Evolutionary conservation across 2,797 vertebrate genomes (phyloP).

Genomic region (Craterocephalus amniculus): DNA sequence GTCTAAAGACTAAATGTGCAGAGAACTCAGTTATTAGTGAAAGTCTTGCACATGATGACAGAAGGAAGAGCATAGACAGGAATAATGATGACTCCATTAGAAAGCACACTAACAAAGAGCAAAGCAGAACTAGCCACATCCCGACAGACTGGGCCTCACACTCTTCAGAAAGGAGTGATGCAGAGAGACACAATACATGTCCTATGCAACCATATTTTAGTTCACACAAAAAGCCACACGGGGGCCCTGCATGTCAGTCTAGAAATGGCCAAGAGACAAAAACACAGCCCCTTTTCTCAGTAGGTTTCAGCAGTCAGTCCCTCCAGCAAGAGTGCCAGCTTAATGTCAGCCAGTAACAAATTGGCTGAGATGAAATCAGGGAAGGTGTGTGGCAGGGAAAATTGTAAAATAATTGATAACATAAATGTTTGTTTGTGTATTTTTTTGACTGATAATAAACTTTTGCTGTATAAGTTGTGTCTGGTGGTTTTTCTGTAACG

Average conservation of each 20-base stretch:
- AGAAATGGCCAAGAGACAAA: slow-evolving; percentile 8
- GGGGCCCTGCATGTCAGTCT: slow-evolving; percentile 9
- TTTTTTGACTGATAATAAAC: background rate
- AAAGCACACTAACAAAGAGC: slow-evolving; percentile 8
- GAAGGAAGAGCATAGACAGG: slow-evolving; percentile 4
- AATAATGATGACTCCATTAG: background rate
- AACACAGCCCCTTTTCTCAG: slow-evolving; percentile 15
- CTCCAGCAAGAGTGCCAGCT: slow-evolving; percentile 32
- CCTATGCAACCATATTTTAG: background rate
- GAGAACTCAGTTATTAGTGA: slow-evolving; percentile 16
- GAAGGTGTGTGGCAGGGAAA: background rate
- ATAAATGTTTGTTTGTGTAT: background rate
- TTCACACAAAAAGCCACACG: slow-evolving; percentile 5
- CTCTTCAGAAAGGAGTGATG: background rate
- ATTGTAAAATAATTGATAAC: background rate
- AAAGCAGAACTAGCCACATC: background rate
- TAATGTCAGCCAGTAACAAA: slow-evolving; percentile 13
- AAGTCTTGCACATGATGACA: background rate
- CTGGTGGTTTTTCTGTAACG: background rate
- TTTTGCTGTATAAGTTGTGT: background rate
- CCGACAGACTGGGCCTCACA: background rate
- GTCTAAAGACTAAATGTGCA: background rate
- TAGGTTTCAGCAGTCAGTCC: slow-evolving; percentile 27
- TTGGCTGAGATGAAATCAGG: background rate
- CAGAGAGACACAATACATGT: background rate